Percentiles rank a stretch among this genome's conserved stretches.
Conservation (phyloP, 2,888 invertebrate genomes). For the Cephus nigrinus region DNA sequence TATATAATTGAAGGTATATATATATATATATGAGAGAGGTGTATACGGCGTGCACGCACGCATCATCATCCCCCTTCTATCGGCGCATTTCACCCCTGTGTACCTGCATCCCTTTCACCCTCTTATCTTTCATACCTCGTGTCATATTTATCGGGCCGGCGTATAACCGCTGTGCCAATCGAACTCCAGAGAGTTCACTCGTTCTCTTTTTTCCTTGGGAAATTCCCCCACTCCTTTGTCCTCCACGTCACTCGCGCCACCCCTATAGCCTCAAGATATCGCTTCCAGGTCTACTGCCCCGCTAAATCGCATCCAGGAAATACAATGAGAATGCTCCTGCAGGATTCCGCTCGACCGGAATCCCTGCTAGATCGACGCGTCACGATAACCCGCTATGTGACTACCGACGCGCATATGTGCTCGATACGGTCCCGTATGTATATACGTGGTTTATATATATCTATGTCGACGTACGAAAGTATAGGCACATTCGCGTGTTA, state of each 20-base stretch:
- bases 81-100: not conserved
- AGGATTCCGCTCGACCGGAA: not conserved
- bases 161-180: not conserved
- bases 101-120: slow-evolving; percentile 6
- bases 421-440: not conserved
- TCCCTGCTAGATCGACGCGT: not conserved
- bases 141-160: not conserved
- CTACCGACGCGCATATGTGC: not conserved
- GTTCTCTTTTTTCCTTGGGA: not conserved
- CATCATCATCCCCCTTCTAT: not conserved
- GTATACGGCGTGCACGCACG: not conserved
- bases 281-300: not conserved
- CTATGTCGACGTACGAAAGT: not conserved
- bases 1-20: too few species aligned
- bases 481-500: not conserved
- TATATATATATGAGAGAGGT: not conserved
- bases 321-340: not conserved
- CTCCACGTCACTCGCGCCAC: not conserved
- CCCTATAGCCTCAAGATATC: not conserved
- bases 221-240: not conserved
- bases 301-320: not conserved
- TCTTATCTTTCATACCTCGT: slow-evolving; percentile 8
- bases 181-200: not conserved
- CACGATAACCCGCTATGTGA: not conserved
- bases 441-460: not conserved